These are phyloP conservation scores for Myrmecobius fasciatus DNA, from an alignment of 2,113 vertebrate genomes.

Conservation along the genomic window DNA sequence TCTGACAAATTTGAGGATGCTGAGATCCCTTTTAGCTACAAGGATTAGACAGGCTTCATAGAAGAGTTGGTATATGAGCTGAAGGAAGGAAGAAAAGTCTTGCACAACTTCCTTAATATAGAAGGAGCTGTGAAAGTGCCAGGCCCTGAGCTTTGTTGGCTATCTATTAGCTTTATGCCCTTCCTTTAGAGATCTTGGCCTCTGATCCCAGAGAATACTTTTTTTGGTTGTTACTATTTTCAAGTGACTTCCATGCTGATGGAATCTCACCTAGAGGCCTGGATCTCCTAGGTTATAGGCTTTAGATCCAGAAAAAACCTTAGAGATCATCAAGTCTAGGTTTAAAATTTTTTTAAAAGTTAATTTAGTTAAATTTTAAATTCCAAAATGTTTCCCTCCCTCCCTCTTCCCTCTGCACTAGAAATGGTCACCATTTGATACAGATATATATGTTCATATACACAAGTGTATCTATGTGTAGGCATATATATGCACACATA, in stretches of 20 bases:
- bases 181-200: not conserved
- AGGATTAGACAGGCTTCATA: not conserved
- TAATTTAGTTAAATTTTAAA: no score
- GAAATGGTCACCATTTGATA: no score
- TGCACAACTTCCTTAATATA: not conserved
- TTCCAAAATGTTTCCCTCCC: no score
- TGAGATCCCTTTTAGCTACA: not conserved
- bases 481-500: no score
- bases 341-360: no score
- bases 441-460: no score
- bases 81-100: not conserved
- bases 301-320: not conserved
- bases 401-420: no score
- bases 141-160: not conserved
- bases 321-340: not conserved
- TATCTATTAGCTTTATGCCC: not conserved
- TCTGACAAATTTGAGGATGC: not conserved
- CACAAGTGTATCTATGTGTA: no score
- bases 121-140: not conserved
- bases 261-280: not conserved
- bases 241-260: not conserved
- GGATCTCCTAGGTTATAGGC: not conserved
- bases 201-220: not conserved
- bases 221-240: not conserved
- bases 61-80: not conserved